These are phyloP conservation scores for Dendroctonus ponderosae DNA, from an alignment of 1,140 invertebrate species.

Conservation along the genomic window DNA sequence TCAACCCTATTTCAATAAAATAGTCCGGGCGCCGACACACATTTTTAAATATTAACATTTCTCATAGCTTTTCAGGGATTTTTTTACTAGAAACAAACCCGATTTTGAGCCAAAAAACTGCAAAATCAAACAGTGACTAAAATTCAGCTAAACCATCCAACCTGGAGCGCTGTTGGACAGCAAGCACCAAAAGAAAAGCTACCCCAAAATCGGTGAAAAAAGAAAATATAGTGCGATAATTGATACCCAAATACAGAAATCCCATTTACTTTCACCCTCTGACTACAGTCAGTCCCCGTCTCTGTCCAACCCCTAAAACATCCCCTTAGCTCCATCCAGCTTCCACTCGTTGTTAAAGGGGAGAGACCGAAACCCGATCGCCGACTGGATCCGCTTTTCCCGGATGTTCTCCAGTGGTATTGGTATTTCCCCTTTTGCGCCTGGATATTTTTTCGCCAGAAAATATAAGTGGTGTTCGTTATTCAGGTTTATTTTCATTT, in stretches of 20 bases:
- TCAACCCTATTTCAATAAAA: conserved; percentile 20
- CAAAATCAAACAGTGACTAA: no score
- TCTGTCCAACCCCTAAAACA: conserved; percentile 5
- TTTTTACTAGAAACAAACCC: no score
- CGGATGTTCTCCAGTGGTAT: conserved; percentile 19
- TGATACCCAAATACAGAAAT: no score
- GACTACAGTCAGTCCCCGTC: conserved; percentile 15
- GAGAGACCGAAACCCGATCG: conserved; percentile 15
- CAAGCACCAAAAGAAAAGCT: no score
- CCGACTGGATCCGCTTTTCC: conserved; percentile 19
- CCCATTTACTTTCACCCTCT: not conserved
- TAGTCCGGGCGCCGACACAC: not conserved
- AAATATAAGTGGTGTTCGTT: conserved; percentile 36
- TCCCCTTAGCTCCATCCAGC: conserved; percentile 7
- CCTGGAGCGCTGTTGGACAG: no score
- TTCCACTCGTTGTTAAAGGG: conserved; percentile 28
- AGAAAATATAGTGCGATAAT: no score
- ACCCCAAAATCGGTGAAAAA: no score
- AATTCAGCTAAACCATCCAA: no score
- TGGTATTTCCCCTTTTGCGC: conserved; percentile 25
- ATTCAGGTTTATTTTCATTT: conserved; percentile 36
- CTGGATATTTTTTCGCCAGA: conserved; percentile 33
- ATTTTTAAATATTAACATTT: no score
- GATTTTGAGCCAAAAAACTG: no score
- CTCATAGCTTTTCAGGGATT: no score